Percentiles rank a stretch among this genome's conserved stretches.
phyloP scores from a whole-genome alignment of 2,797 vertebrate species.

The Harpagifer antarcticus region DNA sequence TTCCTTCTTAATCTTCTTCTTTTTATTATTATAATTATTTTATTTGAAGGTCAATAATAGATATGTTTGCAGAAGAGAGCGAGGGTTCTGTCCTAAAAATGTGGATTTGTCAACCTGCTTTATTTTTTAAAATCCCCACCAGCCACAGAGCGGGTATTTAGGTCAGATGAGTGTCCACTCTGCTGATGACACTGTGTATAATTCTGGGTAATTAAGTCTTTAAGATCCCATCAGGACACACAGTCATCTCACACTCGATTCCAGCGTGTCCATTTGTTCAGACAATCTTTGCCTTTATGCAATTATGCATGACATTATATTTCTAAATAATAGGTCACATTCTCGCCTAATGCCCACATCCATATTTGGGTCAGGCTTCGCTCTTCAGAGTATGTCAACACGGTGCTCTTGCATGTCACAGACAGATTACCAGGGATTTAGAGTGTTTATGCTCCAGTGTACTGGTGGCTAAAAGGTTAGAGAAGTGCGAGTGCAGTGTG shows the following conservation, averaged over 20 bases:
- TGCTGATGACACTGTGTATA: constrained; percentile 30
- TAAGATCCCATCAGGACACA: constrained; percentile 34
- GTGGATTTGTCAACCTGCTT: constrained; percentile 26
- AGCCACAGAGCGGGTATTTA: constrained; percentile 34
- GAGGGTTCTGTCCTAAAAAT: neutral
- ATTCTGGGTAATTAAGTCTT: constrained; percentile 48
- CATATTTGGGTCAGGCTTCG: constrained; percentile 76
- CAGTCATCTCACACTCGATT: constrained; percentile 15
- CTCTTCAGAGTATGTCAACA: constrained; percentile 62
- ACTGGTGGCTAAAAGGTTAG: constrained; percentile 67
- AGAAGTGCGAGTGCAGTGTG: constrained; percentile 46
- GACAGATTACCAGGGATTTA: constrained; percentile 77
- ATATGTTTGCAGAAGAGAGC: neutral
- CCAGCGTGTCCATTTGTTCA: constrained; percentile 18
- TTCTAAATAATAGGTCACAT: constrained; percentile 57
- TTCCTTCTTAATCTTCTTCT: too few relatives aligned
- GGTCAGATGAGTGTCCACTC: constrained; percentile 61
- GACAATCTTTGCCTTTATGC: constrained; percentile 26
- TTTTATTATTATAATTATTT: too few relatives aligned
- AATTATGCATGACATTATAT: constrained; percentile 58
- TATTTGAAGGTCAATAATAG: too few relatives aligned
- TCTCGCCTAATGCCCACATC: constrained; percentile 52
- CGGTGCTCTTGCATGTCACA: constrained; percentile 63
- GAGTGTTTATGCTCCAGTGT: constrained; percentile 66
- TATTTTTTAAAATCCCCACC: constrained; percentile 21